A percentile compares a stretch with the other conserved stretches of the same genome.
Evolutionary conservation across 2,797 vertebrate species (phyloP).

Genomic region (Oreochromis mossambicus): DNA sequence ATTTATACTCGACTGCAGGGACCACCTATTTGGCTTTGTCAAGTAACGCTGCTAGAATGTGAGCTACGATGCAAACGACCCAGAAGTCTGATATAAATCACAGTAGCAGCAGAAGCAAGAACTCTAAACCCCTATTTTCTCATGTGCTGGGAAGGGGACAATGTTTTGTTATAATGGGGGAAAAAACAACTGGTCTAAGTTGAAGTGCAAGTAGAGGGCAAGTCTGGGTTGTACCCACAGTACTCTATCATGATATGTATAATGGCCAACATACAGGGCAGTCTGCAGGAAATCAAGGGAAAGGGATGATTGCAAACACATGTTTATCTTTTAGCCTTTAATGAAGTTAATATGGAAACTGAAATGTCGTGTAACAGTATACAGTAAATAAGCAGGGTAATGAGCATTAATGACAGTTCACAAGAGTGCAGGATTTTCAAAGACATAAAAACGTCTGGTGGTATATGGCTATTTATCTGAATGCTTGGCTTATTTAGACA

Average conservation of each 20-base stretch:
- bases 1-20: constrained; percentile 7
- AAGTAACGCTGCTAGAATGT: constrained; percentile 9
- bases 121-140: neutral
- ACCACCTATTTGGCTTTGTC: constrained; percentile 7
- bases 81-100: neutral
- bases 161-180: neutral
- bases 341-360: constrained; percentile 58
- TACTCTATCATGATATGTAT: constrained; percentile 27
- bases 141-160: neutral
- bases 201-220: neutral
- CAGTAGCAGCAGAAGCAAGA: neutral
- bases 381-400: constrained; percentile 28
- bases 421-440: neutral
- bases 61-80: neutral
- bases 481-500: neutral
- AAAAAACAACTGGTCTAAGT: neutral
- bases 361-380: constrained; percentile 37
- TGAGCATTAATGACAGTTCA: constrained; percentile 2
- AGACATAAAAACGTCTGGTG: neutral
- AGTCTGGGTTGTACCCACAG: constrained; percentile 20
- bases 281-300: constrained; percentile 58
- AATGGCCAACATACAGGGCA: constrained; percentile 35
- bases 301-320: constrained; percentile 62
- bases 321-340: constrained; percentile 64
- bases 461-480: neutral